Evolutionary conservation across 2,797 vertebrate species (phyloP).

Genomic region (Schizopygopsis malacanthus): DNA sequence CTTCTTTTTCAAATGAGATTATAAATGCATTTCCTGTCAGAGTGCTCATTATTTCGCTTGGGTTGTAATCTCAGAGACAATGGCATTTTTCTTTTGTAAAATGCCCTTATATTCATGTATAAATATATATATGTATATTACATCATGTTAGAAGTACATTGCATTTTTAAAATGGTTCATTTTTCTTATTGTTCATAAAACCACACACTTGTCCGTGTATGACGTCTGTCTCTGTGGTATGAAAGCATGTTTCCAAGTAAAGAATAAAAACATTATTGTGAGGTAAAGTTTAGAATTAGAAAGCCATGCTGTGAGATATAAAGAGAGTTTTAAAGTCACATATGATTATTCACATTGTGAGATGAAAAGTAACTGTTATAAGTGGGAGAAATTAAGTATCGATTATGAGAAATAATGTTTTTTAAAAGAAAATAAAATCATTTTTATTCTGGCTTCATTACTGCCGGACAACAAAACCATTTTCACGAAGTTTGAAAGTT

Average conservation of each 20-base stretch:
- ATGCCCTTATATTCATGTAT: constrained; percentile 3
- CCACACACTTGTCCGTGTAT: not conserved
- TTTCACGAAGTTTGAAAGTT: not conserved
- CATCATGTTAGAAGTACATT: not conserved
- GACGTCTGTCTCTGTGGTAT: not conserved
- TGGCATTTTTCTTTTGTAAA: not conserved
- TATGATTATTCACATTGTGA: not conserved
- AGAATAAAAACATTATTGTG: not conserved
- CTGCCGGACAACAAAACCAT: not conserved
- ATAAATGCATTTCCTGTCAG: constrained; percentile 19
- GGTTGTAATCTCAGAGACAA: not conserved
- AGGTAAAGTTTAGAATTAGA: not conserved
- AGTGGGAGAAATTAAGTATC: not conserved
- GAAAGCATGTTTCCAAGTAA: not conserved
- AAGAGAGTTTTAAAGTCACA: not conserved
- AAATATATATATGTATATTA: not conserved
- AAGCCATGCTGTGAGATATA: not conserved
- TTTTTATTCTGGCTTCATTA: not conserved
- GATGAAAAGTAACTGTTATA: not conserved
- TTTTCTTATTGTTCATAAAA: constrained; percentile 4
- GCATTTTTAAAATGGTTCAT: not conserved
- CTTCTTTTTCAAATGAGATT: constrained; percentile 24
- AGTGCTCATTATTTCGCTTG: constrained; percentile 11
- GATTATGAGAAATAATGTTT: not conserved
- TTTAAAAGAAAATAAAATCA: not conserved